These are phyloP conservation scores for Acinonyx jubatus DNA, from an alignment of 2,113 vertebrate species.

Conservation along the genomic window DNA sequence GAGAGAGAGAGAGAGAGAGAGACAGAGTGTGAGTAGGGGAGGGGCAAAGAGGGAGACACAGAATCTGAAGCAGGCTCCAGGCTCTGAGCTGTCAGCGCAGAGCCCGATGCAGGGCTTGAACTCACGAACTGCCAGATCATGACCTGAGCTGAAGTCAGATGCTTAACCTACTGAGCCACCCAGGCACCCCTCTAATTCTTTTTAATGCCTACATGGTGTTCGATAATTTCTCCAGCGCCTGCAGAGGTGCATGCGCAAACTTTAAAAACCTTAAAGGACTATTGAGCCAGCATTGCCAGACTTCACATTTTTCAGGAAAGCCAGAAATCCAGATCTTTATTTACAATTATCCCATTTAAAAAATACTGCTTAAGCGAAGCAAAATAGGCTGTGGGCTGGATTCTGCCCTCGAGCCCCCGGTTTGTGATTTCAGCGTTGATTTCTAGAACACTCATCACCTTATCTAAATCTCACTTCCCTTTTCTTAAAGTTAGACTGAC, in stretches of 20 bases:
- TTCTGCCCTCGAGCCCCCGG: neutral
- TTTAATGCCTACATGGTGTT: neutral
- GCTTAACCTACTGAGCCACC: too few species aligned
- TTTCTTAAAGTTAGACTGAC: neutral
- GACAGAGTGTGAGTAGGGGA: too few species aligned
- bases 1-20: too few species aligned
- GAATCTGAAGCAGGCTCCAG: too few species aligned
- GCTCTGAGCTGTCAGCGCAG: too few species aligned
- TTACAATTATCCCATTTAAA: neutral
- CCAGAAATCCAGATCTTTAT: slow-evolving; percentile 40
- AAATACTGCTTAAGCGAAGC: neutral
- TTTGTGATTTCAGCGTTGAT: neutral
- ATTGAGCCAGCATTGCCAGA: neutral
- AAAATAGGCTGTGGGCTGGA: neutral
- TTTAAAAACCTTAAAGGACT: neutral
- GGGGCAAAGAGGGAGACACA: too few species aligned
- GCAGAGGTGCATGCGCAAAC: too few species aligned
- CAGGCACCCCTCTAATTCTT: neutral
- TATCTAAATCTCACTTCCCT: neutral
- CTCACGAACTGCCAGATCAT: too few species aligned
- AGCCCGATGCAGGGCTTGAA: too few species aligned
- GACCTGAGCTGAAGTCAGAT: too few species aligned
- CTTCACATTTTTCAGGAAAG: slow-evolving; percentile 31
- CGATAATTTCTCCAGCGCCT: neutral
- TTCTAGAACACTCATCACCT: neutral